phyloP scores from a whole-genome alignment of 2,797 vertebrate species.

The Prunella strophiata region DNA sequence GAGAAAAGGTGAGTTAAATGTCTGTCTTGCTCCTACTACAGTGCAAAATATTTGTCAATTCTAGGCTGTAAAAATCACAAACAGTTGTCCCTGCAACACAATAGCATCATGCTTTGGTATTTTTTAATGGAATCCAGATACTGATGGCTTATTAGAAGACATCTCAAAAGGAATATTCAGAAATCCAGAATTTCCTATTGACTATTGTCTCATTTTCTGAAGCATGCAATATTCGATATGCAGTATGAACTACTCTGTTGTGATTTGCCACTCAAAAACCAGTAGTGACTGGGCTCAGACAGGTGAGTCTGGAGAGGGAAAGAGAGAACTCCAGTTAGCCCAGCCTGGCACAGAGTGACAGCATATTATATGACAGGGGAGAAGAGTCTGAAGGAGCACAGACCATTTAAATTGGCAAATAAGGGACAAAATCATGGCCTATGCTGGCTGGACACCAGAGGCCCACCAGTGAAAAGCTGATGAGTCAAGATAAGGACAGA shows the following conservation, averaged over 20 bases:
- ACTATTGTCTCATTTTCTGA: neutral
- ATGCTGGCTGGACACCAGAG: neutral
- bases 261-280: neutral
- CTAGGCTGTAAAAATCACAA: neutral
- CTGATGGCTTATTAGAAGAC: neutral
- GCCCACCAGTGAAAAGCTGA: neutral
- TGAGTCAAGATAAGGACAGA: neutral
- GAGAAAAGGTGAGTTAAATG: conserved; percentile 82
- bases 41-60: neutral
- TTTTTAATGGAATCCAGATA: neutral
- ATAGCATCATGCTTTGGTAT: neutral
- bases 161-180: neutral
- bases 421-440: neutral
- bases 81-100: neutral
- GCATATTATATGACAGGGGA: neutral
- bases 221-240: neutral
- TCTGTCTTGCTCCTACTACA: neutral
- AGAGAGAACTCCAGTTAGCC: neutral
- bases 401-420: neutral
- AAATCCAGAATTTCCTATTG: neutral
- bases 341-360: neutral
- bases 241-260: neutral
- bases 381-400: neutral
- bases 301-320: neutral
- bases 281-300: neutral